Evolutionary conservation across 2,797 vertebrate genomes (phyloP).

Genomic region (Phoeniculus purpureus): DNA sequence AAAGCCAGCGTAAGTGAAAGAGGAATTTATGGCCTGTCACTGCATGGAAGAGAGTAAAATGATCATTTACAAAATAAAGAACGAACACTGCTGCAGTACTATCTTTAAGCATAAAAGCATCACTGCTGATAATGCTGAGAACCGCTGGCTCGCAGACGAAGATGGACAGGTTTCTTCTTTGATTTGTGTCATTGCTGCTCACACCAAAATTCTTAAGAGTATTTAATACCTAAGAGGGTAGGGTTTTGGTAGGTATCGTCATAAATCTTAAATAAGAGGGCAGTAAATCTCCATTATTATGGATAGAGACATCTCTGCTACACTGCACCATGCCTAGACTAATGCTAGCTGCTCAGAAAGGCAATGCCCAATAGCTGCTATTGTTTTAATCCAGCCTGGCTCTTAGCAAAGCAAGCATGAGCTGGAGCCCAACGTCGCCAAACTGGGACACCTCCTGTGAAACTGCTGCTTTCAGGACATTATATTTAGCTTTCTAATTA

Average conservation of each 20-base stretch:
- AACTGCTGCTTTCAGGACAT: neutral
- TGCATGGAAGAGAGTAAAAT: neutral
- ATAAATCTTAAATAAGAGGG: neutral
- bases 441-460: neutral
- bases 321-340: accelerated
- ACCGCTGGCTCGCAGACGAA: neutral
- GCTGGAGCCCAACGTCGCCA: neutral
- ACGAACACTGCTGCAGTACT: neutral
- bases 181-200: neutral
- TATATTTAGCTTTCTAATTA: constrained; percentile 60
- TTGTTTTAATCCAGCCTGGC: neutral
- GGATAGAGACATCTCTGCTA: neutral
- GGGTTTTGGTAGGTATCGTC: neutral
- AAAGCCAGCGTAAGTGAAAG: neutral
- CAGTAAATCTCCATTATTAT: neutral
- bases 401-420: neutral
- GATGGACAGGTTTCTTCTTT: neutral
- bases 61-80: neutral
- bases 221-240: neutral
- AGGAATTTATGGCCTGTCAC: neutral
- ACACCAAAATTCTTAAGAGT: neutral
- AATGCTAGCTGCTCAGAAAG: neutral
- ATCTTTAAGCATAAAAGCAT: neutral
- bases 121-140: neutral
- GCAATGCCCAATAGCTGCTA: neutral